Evolutionary conservation across 2,888 invertebrate species (phyloP).

Genomic region (Hanleya hanleyi): DNA sequence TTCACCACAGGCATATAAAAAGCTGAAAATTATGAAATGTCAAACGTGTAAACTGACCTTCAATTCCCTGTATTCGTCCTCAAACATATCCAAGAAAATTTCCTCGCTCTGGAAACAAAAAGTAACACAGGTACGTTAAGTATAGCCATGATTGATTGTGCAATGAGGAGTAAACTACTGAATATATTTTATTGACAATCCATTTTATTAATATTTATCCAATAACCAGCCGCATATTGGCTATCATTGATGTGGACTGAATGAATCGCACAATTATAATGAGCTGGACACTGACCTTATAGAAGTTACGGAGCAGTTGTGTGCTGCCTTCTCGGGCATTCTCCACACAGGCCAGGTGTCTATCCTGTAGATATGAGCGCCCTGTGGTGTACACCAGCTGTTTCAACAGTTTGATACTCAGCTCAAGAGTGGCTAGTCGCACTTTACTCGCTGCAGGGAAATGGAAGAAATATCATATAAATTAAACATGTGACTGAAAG

Average conservation of each 20-base stretch:
- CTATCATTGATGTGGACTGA: not conserved
- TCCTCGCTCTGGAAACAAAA: constrained; percentile 92
- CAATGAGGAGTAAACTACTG: too few species aligned
- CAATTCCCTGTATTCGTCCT: constrained; percentile 97
- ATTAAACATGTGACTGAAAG: too few species aligned
- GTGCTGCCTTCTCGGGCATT: constrained; percentile 87
- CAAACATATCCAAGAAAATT: constrained; percentile 98
- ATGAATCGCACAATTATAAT: not conserved
- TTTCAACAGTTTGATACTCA: constrained; percentile 86
- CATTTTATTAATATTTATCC: too few species aligned
- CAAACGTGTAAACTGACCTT: constrained; percentile 75
- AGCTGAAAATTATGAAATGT: not conserved
- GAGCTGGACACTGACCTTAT: constrained; percentile 81
- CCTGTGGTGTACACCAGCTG: constrained; percentile 78
- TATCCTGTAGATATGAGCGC: constrained; percentile 79
- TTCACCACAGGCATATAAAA: too few species aligned
- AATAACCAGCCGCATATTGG: not conserved
- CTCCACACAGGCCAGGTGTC: constrained; percentile 81
- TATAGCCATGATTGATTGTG: too few species aligned
- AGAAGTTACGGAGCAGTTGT: constrained; percentile 89
- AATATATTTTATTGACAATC: too few species aligned
- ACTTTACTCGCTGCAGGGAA: constrained; percentile 83
- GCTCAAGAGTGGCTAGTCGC: constrained; percentile 92
- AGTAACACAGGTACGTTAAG: too few species aligned
- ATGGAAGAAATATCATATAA: too few species aligned